phyloP scores from a whole-genome alignment of 2,113 vertebrate species.

The Oryzias javanicus region DNA sequence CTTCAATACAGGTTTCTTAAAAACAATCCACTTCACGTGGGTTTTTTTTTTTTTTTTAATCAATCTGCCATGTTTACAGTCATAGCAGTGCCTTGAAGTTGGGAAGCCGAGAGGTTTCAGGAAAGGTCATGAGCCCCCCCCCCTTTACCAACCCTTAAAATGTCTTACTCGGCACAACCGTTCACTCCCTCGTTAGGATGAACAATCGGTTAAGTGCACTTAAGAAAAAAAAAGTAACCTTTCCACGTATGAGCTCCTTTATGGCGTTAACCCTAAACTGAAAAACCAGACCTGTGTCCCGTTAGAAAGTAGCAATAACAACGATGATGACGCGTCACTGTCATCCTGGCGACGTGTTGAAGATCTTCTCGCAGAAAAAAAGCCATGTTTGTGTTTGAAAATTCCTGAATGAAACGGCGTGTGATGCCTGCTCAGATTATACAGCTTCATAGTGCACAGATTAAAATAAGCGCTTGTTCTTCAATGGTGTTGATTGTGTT shows the following conservation, averaged over 20 bases:
- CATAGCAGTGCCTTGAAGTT: constrained; percentile 80
- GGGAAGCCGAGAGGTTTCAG: constrained; percentile 40
- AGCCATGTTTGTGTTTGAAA: constrained; percentile 63
- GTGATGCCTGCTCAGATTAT: constrained; percentile 36
- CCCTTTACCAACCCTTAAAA: neutral
- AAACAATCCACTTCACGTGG: constrained; percentile 40
- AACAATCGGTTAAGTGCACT: constrained; percentile 72
- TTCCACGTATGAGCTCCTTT: constrained; percentile 32
- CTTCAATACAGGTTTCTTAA: constrained; percentile 31
- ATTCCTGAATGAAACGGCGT: constrained; percentile 26
- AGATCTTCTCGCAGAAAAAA: constrained; percentile 29
- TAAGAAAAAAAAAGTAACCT: constrained; percentile 57
- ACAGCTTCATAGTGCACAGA: constrained; percentile 25
- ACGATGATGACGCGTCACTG: constrained; percentile 7
- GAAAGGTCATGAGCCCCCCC: constrained; percentile 23
- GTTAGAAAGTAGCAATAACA: constrained; percentile 52
- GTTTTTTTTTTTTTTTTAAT: constrained; percentile 48
- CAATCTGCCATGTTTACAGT: constrained; percentile 77
- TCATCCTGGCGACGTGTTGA: constrained; percentile 16
- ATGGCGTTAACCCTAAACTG: constrained; percentile 17
- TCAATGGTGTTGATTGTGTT: constrained; percentile 45
- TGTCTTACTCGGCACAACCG: constrained; percentile 27
- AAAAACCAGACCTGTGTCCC: constrained; percentile 3
- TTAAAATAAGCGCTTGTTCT: constrained; percentile 36
- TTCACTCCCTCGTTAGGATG: constrained; percentile 30